These are phyloP conservation scores for Drosophila subpulchrella DNA, from an alignment of 1,140 invertebrate species.

Conservation along the genomic window DNA sequence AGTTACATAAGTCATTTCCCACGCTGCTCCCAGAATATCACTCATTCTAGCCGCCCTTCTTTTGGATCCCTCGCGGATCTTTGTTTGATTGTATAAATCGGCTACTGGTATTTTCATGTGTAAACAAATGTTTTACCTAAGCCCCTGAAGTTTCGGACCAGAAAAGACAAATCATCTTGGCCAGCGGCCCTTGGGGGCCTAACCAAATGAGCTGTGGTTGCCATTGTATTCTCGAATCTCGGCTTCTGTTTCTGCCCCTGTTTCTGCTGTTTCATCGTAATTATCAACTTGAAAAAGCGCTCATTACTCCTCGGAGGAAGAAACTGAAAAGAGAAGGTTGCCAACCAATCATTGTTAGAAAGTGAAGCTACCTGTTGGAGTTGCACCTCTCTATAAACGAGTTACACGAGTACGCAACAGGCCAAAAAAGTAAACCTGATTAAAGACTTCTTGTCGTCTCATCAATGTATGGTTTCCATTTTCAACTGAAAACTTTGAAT, in stretches of 20 bases:
- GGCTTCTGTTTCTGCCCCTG: conserved; percentile 20
- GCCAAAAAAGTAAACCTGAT: conserved; percentile 16
- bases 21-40: conserved; percentile 71
- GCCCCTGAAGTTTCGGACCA: conserved; percentile 23
- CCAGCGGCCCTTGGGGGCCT: conserved; percentile 28
- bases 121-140: conserved; percentile 80
- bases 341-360: conserved; percentile 72
- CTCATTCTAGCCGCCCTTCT: conserved; percentile 22
- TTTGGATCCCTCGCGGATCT: conserved; percentile 21
- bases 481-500: conserved; percentile 29
- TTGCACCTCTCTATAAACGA: conserved; percentile 35
- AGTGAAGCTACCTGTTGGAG: conserved; percentile 57
- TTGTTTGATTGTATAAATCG: conserved; percentile 66
- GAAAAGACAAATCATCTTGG: conserved; percentile 61
- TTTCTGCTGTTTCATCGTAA: conserved; percentile 79
- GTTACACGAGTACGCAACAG: conserved; percentile 45
- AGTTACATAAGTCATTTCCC: conserved; percentile 73
- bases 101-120: conserved; percentile 79
- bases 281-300: conserved; percentile 78
- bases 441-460: conserved; percentile 37
- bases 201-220: conserved; percentile 65
- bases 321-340: conserved; percentile 25
- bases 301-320: conserved; percentile 54
- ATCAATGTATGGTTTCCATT: conserved; percentile 35
- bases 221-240: conserved; percentile 28